Base-by-base conservation (phyloP, 1,140 invertebrate species). In the Aphaenogaster ashmeadi region DNA sequence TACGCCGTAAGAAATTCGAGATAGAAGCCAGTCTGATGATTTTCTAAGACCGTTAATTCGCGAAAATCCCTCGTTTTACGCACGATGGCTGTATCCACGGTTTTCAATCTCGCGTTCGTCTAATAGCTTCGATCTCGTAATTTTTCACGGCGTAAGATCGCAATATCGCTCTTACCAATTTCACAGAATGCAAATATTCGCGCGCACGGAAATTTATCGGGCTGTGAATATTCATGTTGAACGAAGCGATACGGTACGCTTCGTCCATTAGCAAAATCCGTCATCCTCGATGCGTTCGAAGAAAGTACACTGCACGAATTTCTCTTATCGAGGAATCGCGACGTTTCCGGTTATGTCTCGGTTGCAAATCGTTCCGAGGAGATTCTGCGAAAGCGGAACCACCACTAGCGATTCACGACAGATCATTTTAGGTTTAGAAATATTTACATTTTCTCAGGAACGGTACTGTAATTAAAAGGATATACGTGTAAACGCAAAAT, bases 161-260 rank as follows among this genome's bases (percentile, higher is more conserved):
- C 13, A 27, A 56, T 36, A 72, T 67, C 18, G 47, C 66, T 41
- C 21, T 27, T 33, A 18, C 11, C 72, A 44, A 58, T 58, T 87
- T 60, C 60, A 47, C 66, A 54, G 60, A 74, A 79, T 58, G 56
- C 64, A 78, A 58, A 41, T 75, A 87, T 72, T 83, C 74, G 86
- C 75, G 67, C 64, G 52, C 71, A 56, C 67, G 36, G 38, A 78
- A 54, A 74, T 54, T 56, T 52, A 67, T 33, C 50, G 15, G 50
- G 6, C 38, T 8, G 66, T 90, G 72, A 90, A 89, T 90, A 89
- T 90, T 90, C 89, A 90, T 87, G 85, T 41, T 21, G n/a, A 58
- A 66, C 75, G 41, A 79, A 78, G 84, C 67, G 71, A 90, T 79
- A 83, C 56, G 74, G 60, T 78, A 89, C 60, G 83, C 36, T 89